Base-by-base conservation (phyloP, 2,888 invertebrate genomes). In the Drosophila meridiana region DNA sequence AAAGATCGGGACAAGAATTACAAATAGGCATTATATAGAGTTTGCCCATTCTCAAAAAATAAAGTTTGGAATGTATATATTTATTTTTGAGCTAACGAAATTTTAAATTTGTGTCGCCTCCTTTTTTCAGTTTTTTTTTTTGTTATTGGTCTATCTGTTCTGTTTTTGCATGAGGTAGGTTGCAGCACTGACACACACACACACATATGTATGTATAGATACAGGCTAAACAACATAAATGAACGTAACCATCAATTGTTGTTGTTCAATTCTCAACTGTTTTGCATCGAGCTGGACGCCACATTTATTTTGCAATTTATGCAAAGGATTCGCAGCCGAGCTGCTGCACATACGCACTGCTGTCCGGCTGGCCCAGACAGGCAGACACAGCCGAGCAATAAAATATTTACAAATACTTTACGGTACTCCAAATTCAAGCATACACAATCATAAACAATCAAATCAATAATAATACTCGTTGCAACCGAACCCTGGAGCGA, bases 211-310 rank as follows among this genome's bases (percentile, higher is more conserved):
- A 30, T 20, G 20, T 53, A 40, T 20, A 28, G 55, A 20, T 45
- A 40, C 45, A 42, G 57, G 30, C 60, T 52, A 66, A 60, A 48
- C 69, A 73, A 67, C 82, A 86, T 86, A 86, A 83, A 83, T 83
- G 86, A 83, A 78, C 68, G 79, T 69, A 85, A 61, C 70, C 83
- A 85, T 85, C 80, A 82, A 86, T 85, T 76, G 70, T 79, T 65
- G 83, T 80, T 85, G 88, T 83, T 76, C 88, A 74, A 85, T 82
- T 80, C 68, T 76, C 50, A 57, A 71, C 62, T 58, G 65, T 83
- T 77, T 73, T 76, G 68, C 70, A 85, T 73, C 38, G 60, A 43
- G 14, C 58, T 40, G 63, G 45, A 69, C 58, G 59, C 65, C 69
- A 76, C 79, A 86, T 83, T 76, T 75, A 78, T 77, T 76, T 75